These are phyloP conservation scores for Boulengerochromis microlepis DNA, from an alignment of 2,113 vertebrate species.

Conservation along the genomic window DNA sequence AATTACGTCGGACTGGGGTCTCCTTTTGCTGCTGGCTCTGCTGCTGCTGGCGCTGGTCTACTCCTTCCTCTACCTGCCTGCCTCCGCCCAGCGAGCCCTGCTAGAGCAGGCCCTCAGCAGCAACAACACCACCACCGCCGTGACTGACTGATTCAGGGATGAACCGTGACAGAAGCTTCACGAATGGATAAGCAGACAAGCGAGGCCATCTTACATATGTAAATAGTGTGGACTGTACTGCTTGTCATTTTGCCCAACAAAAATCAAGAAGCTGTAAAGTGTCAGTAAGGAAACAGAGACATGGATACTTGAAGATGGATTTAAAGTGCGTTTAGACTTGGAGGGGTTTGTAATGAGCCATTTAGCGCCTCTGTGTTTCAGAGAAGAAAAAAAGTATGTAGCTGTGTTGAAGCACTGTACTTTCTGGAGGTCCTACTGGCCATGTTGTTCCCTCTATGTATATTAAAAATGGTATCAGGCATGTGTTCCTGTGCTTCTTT, in stretches of 20 bases:
- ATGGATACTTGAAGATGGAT: neutral
- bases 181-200: neutral
- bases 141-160: constrained; percentile 11
- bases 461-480: neutral
- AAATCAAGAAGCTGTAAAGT: neutral
- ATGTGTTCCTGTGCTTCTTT: neutral
- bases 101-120: constrained; percentile 58
- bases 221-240: neutral
- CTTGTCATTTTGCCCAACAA: neutral
- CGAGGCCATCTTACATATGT: neutral
- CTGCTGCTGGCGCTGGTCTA: constrained; percentile 70
- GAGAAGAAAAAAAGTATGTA: neutral
- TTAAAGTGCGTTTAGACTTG: neutral
- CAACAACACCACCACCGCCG: constrained; percentile 37
- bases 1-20: constrained; percentile 70
- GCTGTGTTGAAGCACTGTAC: neutral
- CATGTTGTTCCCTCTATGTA: neutral
- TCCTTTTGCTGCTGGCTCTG: constrained; percentile 69
- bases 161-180: neutral
- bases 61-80: constrained; percentile 72
- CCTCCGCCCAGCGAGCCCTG: constrained; percentile 54
- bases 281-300: neutral
- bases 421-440: neutral
- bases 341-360: neutral
- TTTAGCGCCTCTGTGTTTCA: neutral